Conservation (phyloP, 1,140 invertebrate species). For the Bombus cullumanus region DNA sequence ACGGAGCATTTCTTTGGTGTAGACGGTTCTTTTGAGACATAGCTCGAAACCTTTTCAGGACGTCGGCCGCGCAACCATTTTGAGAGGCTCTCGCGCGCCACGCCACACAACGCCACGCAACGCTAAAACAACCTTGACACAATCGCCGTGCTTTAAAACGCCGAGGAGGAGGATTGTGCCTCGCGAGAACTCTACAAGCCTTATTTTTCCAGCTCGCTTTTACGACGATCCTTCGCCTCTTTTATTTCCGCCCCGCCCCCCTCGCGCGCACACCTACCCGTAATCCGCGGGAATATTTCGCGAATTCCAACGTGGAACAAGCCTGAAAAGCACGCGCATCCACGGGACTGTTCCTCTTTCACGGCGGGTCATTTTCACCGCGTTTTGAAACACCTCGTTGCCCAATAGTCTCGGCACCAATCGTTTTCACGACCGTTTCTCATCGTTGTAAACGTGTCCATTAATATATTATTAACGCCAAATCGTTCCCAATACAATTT, state of each 20-base stretch:
- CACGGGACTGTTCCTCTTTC: too few relatives aligned
- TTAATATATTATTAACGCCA: too few relatives aligned
- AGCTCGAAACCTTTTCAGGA: slow-evolving; percentile 48
- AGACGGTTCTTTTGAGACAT: slow-evolving; percentile 31
- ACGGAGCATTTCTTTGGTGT: slow-evolving; percentile 34
- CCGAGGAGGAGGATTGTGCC: slow-evolving; percentile 40
- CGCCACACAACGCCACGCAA: slow-evolving; percentile 47
- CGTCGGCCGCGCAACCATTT: slow-evolving; percentile 64
- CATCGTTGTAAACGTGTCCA: too few relatives aligned
- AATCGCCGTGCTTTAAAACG: slow-evolving; percentile 60
- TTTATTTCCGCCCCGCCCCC: too few relatives aligned
- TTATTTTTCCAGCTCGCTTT: slow-evolving; percentile 19
- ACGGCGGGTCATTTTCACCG: background rate
- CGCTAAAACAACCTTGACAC: slow-evolving; percentile 73
- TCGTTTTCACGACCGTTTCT: background rate
- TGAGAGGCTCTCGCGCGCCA: slow-evolving; percentile 64
- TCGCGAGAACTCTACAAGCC: slow-evolving; percentile 30
- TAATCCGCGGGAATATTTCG: background rate
- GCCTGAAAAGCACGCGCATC: background rate
- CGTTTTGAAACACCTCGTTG: slow-evolving; percentile 22
- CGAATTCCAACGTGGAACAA: background rate
- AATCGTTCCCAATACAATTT: too few relatives aligned
- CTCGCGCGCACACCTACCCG: background rate
- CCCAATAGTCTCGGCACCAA: background rate
- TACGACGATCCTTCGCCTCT: background rate